Evolutionary conservation across 2,888 invertebrate species (phyloP).

Genomic region (Bruchidius siliquastri): DNA sequence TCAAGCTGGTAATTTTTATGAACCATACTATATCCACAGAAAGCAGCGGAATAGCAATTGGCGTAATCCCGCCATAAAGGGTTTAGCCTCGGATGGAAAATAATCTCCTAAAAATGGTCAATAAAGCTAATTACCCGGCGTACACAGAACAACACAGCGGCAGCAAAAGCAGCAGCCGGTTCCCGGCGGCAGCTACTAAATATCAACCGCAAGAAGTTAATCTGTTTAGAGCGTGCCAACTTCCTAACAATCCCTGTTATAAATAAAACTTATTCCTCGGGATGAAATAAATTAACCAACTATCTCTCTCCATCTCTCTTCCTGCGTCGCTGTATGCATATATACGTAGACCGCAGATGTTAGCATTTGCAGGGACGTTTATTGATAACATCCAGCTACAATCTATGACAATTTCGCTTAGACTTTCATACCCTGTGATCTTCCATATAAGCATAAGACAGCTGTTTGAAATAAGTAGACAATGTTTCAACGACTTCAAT

Average conservation of each 20-base stretch:
- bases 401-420: no score
- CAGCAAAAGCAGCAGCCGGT: not conserved
- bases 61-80: not conserved
- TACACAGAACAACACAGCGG: conserved; percentile 1
- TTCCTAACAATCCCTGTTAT: not conserved
- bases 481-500: no score
- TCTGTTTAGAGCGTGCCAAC: conserved; percentile 4
- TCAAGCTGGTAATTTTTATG: no score
- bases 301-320: not conserved
- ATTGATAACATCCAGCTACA: no score
- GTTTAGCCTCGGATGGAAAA: conserved; percentile 9
- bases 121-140: conserved; percentile 28
- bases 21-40: not conserved
- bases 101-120: conserved; percentile 28
- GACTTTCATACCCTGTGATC: no score
- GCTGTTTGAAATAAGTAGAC: no score
- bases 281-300: not conserved
- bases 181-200: not conserved
- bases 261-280: not conserved
- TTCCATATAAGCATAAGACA: no score
- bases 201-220: conserved; percentile 3
- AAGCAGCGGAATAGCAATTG: not conserved
- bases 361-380: not conserved
- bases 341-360: not conserved
- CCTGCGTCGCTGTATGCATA: not conserved